Evolutionary conservation across 2,888 invertebrate genomes (phyloP).

Genomic region (Tholera decimalis): DNA sequence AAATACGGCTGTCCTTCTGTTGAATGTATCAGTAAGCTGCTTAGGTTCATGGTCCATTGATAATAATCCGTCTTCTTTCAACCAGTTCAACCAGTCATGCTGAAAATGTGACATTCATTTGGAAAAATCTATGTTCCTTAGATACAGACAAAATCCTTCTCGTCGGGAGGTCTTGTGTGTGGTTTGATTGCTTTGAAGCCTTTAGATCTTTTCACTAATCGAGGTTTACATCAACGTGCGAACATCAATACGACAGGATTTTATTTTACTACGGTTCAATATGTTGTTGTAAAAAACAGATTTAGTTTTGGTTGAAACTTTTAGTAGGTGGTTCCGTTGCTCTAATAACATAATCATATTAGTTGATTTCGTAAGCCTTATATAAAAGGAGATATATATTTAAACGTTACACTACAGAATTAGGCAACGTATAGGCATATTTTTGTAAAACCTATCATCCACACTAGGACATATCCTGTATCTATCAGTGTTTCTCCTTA

Average conservation of each 20-base stretch:
- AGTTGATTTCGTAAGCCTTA: too few relatives aligned
- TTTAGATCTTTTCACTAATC: constrained; percentile 17
- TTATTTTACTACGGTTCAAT: background rate
- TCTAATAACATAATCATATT: too few relatives aligned
- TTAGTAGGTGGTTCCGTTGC: too few relatives aligned
- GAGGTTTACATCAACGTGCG: constrained; percentile 1
- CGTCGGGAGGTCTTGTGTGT: constrained; percentile 1
- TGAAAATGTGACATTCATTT: constrained; percentile 54
- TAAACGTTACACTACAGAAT: too few relatives aligned
- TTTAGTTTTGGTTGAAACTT: background rate
- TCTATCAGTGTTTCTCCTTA: too few relatives aligned
- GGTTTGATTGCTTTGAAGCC: constrained; percentile 34
- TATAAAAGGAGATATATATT: too few relatives aligned
- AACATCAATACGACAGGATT: constrained; percentile 1
- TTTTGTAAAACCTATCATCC: too few relatives aligned
- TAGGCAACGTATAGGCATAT: too few relatives aligned
- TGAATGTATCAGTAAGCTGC: constrained; percentile 40
- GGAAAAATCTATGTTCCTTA: constrained; percentile 46
- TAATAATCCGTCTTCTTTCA: constrained; percentile 51
- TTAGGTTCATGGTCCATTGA: constrained; percentile 49
- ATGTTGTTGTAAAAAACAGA: background rate
- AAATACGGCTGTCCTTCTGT: constrained; percentile 15
- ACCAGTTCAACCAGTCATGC: constrained; percentile 30
- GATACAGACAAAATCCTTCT: constrained; percentile 18
- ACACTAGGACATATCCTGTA: too few relatives aligned